Base-by-base conservation (phyloP, 1,140 invertebrate species). In the Tribolium castaneum region DNA sequence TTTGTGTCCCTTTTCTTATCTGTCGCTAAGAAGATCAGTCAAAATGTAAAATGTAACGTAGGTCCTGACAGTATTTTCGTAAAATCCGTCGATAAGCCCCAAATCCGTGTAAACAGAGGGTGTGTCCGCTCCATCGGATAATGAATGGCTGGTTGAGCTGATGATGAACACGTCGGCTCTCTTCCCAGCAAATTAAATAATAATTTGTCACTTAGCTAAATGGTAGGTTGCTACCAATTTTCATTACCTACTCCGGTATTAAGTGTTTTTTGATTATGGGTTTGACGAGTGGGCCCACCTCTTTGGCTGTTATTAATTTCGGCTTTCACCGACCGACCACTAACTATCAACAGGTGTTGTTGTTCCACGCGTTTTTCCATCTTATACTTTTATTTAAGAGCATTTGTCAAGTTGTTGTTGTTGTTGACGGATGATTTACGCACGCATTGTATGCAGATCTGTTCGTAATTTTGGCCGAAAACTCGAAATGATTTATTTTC, bases 221-320 rank as follows among this genome's bases (percentile, higher is more conserved):
- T 66, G 59, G 59, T 66, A 66, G 59, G 59, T 66, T 51, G 49
- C 71, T 73, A 73, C 71, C 71, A 22, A 73, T 52, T 73, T 73
- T 73, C 71, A 73, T 73, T 73, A 73, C 71, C 71, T 73, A 13
- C 49, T 52, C 49, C 14, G 25, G 22, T 54, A 51, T 72, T 72
- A 72, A 73, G 71, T 73, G 71, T 73, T 73, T 73, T 73, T 73
- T 73, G 71, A 73, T 73, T 73, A 73, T 73, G 71, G 71, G 71
- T 73, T 73, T 72, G 50, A 49, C 39, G 19, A 51, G 39, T 14
- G 34, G 35, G 70, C 39, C 71, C 71, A 73, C 71, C 71, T 73
- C 71, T 73, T 73, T 30, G 13, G 25, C 25, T 7, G 59, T 66
- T 66, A 66, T 66, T 66, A 66, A 66, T 66, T 66, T 66, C 59